A percentile compares a stretch with the other conserved stretches of the same genome.
Evolutionary conservation across 2,113 vertebrate genomes (phyloP).

Genomic region (Eublepharis macularius): DNA sequence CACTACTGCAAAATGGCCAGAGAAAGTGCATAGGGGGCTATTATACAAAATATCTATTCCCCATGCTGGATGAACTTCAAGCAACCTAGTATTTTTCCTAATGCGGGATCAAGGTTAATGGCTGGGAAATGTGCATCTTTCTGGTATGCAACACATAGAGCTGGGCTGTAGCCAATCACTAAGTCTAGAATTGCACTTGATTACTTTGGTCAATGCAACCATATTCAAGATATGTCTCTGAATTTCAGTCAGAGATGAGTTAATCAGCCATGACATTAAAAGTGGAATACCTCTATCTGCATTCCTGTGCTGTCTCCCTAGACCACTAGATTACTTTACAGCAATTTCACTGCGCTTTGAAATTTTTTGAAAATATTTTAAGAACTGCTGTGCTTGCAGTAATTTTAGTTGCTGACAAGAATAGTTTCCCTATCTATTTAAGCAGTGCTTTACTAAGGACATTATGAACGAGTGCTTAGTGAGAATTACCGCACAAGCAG

Average conservation of each 20-base stretch:
- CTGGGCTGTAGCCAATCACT: background rate
- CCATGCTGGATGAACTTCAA: too few species aligned
- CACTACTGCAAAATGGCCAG: too few species aligned
- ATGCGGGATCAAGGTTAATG: too few species aligned
- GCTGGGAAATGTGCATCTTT: too few species aligned
- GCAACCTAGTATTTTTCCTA: too few species aligned
- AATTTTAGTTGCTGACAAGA: constrained; percentile 18
- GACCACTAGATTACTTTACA: background rate
- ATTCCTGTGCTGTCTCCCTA: background rate
- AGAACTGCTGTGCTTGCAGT: background rate
- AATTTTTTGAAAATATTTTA: constrained; percentile 6
- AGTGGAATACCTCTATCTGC: background rate
- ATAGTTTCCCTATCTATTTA: constrained; percentile 32
- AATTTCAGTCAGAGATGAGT: background rate
- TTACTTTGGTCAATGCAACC: background rate
- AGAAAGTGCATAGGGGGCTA: too few species aligned
- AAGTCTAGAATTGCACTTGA: background rate
- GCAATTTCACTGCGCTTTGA: background rate
- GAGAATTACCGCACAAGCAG: constrained; percentile 57
- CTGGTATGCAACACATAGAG: too few species aligned
- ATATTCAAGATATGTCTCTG: background rate
- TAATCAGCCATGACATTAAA: constrained; percentile 5
- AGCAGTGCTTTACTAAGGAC: constrained; percentile 27
- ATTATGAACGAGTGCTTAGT: constrained; percentile 35
- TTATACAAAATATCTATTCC: too few species aligned